Percentiles rank a stretch among this genome's conserved stretches.
These are phyloP conservation scores for Anarhynchus alexandrinus DNA, from an alignment of 2,113 vertebrate genomes.

Conservation along the genomic window DNA sequence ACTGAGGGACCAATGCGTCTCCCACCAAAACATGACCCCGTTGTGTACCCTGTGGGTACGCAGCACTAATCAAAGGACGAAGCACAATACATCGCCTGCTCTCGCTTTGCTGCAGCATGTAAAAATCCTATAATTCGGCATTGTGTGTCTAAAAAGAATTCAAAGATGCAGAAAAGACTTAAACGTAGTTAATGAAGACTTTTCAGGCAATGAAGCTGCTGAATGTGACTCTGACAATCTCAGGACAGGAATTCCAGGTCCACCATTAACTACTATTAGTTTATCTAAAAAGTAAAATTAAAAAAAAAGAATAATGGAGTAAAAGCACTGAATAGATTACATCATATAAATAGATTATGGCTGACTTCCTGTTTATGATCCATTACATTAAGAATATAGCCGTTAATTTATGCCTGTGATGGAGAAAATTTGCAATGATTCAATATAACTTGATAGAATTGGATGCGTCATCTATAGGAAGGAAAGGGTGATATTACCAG, in stretches of 20 bases:
- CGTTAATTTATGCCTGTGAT: neutral
- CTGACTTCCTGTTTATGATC: neutral
- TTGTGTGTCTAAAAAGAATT: neutral
- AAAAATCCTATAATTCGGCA: neutral
- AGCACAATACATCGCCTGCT: too few relatives aligned
- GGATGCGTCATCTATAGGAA: neutral
- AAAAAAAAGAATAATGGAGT: neutral
- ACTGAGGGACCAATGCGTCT: accelerated
- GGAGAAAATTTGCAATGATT: neutral
- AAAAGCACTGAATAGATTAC: neutral
- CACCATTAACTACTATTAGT: neutral
- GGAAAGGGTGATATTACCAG: neutral
- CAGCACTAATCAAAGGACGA: neutral
- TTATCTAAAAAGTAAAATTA: neutral
- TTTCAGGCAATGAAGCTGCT: neutral
- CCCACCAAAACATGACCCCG: neutral
- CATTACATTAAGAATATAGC: neutral
- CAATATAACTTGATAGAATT: neutral
- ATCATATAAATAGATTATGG: neutral
- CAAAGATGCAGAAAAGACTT: neutral
- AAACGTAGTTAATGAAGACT: neutral
- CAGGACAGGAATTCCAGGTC: neutral
- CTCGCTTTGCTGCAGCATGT: neutral
- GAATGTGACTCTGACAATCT: neutral
- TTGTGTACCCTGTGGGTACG: neutral